Conservation (phyloP, 2,797 vertebrate genomes). For the Typhlichthys eigenmanni region DNA sequence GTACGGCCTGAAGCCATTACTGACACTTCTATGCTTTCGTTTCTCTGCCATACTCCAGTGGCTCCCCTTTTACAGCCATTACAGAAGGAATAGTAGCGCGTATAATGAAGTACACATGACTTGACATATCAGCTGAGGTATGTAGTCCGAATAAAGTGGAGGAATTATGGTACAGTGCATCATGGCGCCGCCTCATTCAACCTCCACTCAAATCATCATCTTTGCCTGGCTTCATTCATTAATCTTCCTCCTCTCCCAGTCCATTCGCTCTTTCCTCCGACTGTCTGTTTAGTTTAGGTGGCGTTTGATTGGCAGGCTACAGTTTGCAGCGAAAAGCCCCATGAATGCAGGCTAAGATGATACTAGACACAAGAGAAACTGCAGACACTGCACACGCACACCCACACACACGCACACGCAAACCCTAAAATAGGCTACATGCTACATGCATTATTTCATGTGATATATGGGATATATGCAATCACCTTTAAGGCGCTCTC, state of each 20-base stretch:
- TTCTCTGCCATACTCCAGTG: slow-evolving; percentile 21
- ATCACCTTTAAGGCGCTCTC: not conserved
- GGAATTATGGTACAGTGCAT: slow-evolving; percentile 10
- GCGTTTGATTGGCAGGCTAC: slow-evolving; percentile 54
- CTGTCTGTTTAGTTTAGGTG: slow-evolving; percentile 37
- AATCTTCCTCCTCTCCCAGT: slow-evolving; percentile 30
- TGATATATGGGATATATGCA: not conserved
- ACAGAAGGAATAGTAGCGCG: slow-evolving; percentile 29
- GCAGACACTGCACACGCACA: not conserved
- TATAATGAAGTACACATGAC: slow-evolving; percentile 37
- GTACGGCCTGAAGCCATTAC: slow-evolving; percentile 35
- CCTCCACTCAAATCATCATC: slow-evolving; percentile 27
- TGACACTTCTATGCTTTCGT: slow-evolving; percentile 39
- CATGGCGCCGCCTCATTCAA: slow-evolving; percentile 1
- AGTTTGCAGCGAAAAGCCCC: slow-evolving; percentile 5
- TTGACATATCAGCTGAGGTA: slow-evolving; percentile 32
- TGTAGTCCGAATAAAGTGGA: slow-evolving; percentile 37
- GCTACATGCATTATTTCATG: no score
- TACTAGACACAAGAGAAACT: no score
- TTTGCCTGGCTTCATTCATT: slow-evolving; percentile 24
- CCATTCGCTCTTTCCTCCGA: slow-evolving; percentile 23
- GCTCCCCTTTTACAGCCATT: slow-evolving; percentile 36
- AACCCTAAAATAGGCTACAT: not conserved
- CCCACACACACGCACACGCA: not conserved
- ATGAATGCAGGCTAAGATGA: no score